Base-by-base conservation (phyloP, 2,797 vertebrate genomes). In the Holocentrus rufus region DNA sequence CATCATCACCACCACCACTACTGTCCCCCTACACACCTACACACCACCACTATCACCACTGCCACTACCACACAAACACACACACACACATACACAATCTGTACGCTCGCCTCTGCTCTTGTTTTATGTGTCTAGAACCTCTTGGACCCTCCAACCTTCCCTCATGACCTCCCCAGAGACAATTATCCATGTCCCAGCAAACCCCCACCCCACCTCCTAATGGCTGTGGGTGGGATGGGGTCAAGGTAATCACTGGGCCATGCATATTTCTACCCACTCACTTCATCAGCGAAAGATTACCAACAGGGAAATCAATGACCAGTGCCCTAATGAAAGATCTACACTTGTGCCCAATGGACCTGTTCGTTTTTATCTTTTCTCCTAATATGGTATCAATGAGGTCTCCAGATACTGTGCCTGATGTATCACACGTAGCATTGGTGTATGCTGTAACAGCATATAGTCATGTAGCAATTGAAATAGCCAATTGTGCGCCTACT, bases 251-350 rank as follows among this genome's bases (percentile, higher is more conserved):
- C 92, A 93, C 87, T 82, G 85, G 77, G 86, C 87, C 85, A 79
- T 92, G 91, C 90, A 91, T 92, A 93, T 92, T 89, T 91, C 89
- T 89, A 91, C 91, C 92, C 88, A 91, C 90, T 91, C 87, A 91
- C 90, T 93, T 93, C 90, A 93, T 94, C 92, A 90, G 90, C 79
- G 83, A 73, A 77, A 93, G 91, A 93, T 94, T 91, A 92, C 89
- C 80, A 91, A 90, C 90, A 91, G 90, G 87, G 91, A 90, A 93
- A 92, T 93, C 92, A 93, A 92, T 92, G 90, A 90, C 86, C 89
- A 85, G 85, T 85, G 85, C 82, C 82, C 88, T 90, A 90, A 90
- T 91, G 88, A 92, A 91, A 91, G 89, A 79, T 87, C 83, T 86
- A 87, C 88, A 89, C 88, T 92, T 88, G 85, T 86, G 89, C 90